phyloP scores from a whole-genome alignment of 1,140 invertebrate genomes.

The Drosophila truncata region DNA sequence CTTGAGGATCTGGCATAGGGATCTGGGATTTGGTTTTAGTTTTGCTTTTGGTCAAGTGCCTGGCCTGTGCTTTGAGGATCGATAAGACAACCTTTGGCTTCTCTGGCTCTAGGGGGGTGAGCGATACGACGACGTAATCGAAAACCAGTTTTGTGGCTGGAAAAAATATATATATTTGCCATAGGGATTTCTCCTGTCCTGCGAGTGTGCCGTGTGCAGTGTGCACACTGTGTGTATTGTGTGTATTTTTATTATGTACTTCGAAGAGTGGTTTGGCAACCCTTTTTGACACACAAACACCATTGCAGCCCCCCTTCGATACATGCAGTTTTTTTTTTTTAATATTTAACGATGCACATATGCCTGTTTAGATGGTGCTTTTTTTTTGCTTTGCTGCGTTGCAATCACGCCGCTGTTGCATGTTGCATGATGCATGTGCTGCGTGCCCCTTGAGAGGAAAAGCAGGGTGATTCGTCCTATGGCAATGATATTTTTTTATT shows the following conservation, averaged over 20 bases:
- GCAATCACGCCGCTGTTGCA: conserved; percentile 72
- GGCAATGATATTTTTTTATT: not conserved
- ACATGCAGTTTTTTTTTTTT: conserved; percentile 24
- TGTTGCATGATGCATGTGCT: conserved; percentile 66
- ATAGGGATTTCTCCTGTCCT: conserved; percentile 63
- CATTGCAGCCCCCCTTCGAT: conserved; percentile 20
- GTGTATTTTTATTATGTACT: conserved; percentile 21
- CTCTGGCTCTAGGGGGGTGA: conserved; percentile 6
- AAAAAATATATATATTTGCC: conserved; percentile 46
- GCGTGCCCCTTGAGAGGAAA: conserved; percentile 11
- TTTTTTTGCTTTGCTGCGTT: conserved; percentile 61
- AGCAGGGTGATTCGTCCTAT: conserved; percentile 50
- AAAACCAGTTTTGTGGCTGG: conserved; percentile 65
- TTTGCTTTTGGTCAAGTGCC: conserved; percentile 65
- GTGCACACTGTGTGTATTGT: conserved; percentile 7
- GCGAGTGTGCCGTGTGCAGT: not conserved
- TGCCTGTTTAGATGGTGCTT: conserved; percentile 47
- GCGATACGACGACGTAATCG: conserved; percentile 58
- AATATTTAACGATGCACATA: conserved; percentile 38
- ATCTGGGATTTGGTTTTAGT: not conserved
- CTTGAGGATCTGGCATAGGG: not conserved
- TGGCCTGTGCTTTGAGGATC: conserved; percentile 33
- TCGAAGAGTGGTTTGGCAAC: conserved; percentile 74
- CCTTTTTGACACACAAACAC: conserved; percentile 83
- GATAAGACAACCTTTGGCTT: conserved; percentile 78